phyloP scores from a whole-genome alignment of 2,888 invertebrate genomes.

The Julus scanicus region DNA sequence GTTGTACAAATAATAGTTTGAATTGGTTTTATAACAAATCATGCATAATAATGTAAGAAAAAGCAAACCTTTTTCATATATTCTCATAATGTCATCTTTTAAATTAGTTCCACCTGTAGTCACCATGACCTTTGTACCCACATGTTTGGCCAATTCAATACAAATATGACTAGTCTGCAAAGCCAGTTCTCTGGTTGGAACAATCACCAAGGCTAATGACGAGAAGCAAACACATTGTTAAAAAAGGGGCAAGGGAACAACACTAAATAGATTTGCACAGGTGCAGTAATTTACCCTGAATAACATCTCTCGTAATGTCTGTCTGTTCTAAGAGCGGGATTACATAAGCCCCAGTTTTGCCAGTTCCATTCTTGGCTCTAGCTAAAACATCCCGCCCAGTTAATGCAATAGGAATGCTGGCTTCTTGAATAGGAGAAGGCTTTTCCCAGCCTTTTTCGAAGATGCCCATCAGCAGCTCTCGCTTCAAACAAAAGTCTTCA shows the following conservation, averaged over 20 bases:
- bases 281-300: slow-evolving; percentile 76
- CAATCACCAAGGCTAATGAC: slow-evolving; percentile 87
- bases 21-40: no score
- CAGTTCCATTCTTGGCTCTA: slow-evolving; percentile 98
- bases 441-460: slow-evolving; percentile 99
- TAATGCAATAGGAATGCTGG: slow-evolving; percentile 97
- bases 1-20: no score
- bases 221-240: slow-evolving; percentile 56
- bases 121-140: slow-evolving; percentile 98
- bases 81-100: slow-evolving; percentile 98
- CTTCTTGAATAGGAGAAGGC: slow-evolving; percentile 99
- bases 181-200: slow-evolving; percentile 98
- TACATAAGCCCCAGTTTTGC: slow-evolving; percentile 99
- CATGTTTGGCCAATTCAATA: slow-evolving; percentile 97
- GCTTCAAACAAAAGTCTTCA: slow-evolving; percentile 98
- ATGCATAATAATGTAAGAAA: no score
- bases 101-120: slow-evolving; percentile 93
- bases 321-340: slow-evolving; percentile 97
- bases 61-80: slow-evolving; percentile 91
- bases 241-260: slow-evolving; percentile 44
- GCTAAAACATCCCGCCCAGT: slow-evolving; percentile 98
- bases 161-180: slow-evolving; percentile 99
- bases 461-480: slow-evolving; percentile 98
- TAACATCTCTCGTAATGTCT: slow-evolving; percentile 81
- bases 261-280: neutral